phyloP scores from a whole-genome alignment of 2,113 vertebrate genomes.

The Malurus alboscapulatus region DNA sequence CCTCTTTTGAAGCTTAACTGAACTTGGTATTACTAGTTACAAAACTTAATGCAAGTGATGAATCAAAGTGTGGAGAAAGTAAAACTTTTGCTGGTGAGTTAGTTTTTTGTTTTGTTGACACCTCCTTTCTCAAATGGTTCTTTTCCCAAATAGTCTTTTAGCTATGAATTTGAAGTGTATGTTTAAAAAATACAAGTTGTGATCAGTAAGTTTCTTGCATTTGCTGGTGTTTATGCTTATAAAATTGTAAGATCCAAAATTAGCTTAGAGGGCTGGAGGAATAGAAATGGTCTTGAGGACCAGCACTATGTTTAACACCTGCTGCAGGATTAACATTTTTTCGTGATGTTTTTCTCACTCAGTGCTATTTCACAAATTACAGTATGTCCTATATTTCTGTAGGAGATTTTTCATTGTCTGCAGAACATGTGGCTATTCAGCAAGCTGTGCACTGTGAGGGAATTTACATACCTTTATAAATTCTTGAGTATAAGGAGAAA shows the following conservation, averaged over 20 bases:
- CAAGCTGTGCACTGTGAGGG: background rate
- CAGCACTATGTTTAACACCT: background rate
- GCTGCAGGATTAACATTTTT: background rate
- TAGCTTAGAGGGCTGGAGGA: background rate
- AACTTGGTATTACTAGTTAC: background rate
- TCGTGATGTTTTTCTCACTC: background rate
- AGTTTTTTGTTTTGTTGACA: background rate
- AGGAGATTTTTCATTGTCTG: background rate
- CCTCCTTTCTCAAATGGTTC: background rate
- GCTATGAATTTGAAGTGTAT: background rate
- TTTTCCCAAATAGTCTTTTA: background rate
- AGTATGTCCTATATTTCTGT: background rate
- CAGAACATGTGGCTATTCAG: background rate
- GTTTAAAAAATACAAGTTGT: background rate
- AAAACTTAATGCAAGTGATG: slow-evolving; percentile 14
- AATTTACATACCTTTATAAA: background rate
- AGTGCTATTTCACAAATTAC: background rate
- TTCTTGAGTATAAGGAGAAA: background rate
- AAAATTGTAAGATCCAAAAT: background rate
- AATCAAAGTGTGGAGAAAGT: slow-evolving; percentile 34
- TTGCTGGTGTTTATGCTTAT: background rate
- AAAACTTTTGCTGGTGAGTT: background rate
- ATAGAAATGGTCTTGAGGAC: background rate
- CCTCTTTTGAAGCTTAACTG: background rate
- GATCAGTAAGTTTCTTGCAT: background rate